These are phyloP conservation scores for Pseudopodoces humilis DNA, from an alignment of 2,113 vertebrate species.

Conservation along the genomic window DNA sequence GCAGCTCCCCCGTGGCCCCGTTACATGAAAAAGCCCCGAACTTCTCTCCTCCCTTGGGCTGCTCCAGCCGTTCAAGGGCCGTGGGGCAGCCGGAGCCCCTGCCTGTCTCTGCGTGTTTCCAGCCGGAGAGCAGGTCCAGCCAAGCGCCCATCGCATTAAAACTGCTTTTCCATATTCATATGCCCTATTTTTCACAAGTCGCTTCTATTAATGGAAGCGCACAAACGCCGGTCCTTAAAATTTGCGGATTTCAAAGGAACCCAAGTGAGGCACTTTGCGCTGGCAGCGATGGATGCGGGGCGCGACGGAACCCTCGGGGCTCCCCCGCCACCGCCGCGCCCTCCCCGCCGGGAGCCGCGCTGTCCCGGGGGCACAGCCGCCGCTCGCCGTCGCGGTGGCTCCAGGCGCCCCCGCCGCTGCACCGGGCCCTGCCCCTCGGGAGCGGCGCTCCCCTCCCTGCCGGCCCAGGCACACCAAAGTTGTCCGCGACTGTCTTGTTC, in stretches of 20 bases:
- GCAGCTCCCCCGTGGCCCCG: neutral
- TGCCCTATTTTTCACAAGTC: slow-evolving; percentile 44
- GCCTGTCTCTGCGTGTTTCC: neutral
- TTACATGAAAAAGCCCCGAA: neutral
- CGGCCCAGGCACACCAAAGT: slow-evolving; percentile 79
- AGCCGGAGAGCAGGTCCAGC: neutral
- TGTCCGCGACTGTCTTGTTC: slow-evolving; percentile 84
- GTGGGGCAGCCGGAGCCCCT: neutral
- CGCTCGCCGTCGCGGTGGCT: neutral
- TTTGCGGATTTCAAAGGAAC: slow-evolving; percentile 44
- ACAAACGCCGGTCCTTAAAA: slow-evolving; percentile 19
- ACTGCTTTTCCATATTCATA: slow-evolving; percentile 59
- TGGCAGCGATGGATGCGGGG: neutral
- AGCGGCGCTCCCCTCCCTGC: slow-evolving; percentile 68
- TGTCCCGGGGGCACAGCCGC: neutral
- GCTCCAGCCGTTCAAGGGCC: neutral
- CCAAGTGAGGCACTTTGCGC: neutral
- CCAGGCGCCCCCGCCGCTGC: neutral
- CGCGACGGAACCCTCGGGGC: neutral
- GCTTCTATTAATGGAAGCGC: slow-evolving; percentile 53
- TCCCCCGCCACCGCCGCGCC: neutral
- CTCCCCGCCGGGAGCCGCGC: neutral
- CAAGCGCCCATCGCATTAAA: neutral
- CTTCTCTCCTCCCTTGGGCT: neutral
- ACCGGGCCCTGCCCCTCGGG: neutral